Evolutionary conservation across 2,797 vertebrate genomes (phyloP), one percentile per base, ranked within the genome.

Genomic region (Paratrypauchen microcephalus): DNA sequence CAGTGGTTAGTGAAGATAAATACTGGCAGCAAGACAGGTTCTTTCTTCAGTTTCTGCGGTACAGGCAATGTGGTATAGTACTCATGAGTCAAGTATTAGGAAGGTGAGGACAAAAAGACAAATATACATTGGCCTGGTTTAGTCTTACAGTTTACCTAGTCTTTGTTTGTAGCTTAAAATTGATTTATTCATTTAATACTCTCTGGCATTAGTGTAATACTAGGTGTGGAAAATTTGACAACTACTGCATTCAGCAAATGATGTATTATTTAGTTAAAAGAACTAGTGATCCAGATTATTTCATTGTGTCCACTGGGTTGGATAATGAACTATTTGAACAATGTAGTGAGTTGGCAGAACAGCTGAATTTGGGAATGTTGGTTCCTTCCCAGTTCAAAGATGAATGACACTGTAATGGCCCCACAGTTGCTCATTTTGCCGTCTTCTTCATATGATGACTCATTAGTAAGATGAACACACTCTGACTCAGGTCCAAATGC

Each of bases 381-480:
- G 76, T 79, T 84, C 73, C 75, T 81, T 84, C 83, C 79, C 84
- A 82, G 81, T 70, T 72, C 79, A 79, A 81, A 81, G 80, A 82
- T 75, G 75, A 89, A 87, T 92, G 90, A 74, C 77, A 89, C 88
- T 83, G 80, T 72, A 82, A 85, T 88, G 91, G 89, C 80, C 76
- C 74, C 81, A 85, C 83, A 81, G 84, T 84, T 75, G 76, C 83
- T 87, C 71, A 62, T 82, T 91, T 89, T 69, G 74, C 81, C 91
- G 80, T 93, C 89, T 90, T 93, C 86, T 88, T 82, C 71, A 56
- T 77, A 82, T 91, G 92, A 91, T 86, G 91, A 91, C 91, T 93
- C 89, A 92, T 93, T 93, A 93, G 91, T 81, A 89, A 93, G 92
- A 93, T 87, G 89, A 92, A 91, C 86, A 78, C 88, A 76, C 78